These are phyloP conservation scores for Ctenicera cuprea DNA, from an alignment of 2,888 invertebrate genomes.

Conservation along the genomic window DNA sequence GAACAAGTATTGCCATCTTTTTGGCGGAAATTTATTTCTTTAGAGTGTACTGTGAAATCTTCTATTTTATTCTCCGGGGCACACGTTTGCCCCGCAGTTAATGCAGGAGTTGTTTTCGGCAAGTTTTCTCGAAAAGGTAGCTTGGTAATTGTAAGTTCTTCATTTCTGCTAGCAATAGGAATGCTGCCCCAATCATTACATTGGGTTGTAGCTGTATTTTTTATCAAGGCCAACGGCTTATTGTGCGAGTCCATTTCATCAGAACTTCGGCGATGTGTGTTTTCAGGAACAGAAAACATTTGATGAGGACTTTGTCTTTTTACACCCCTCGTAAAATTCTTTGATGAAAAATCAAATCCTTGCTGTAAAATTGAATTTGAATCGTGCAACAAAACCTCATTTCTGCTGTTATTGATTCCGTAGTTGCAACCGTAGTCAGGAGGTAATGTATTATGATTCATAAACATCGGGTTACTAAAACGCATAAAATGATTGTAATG, in stretches of 20 bases:
- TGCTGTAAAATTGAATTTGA: neutral
- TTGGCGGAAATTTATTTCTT: too few species aligned
- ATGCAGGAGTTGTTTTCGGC: neutral
- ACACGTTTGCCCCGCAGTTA: neutral
- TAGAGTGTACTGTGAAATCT: neutral
- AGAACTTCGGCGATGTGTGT: neutral
- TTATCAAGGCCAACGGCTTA: conserved; percentile 1
- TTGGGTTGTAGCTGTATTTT: neutral
- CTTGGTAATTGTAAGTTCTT: conserved; percentile 13
- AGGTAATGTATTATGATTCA: neutral
- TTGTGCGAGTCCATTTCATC: neutral
- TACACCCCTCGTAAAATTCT: neutral
- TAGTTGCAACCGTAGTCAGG: neutral
- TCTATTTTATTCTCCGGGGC: neutral
- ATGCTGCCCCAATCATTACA: neutral
- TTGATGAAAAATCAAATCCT: neutral
- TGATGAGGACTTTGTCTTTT: neutral
- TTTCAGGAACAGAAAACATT: neutral
- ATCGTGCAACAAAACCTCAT: neutral
- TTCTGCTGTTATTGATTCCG: neutral
- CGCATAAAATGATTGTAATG: neutral
- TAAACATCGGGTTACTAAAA: neutral
- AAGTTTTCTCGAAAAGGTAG: neutral
- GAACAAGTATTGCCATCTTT: too few species aligned
- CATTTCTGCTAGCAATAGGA: neutral